A percentile compares a stretch with the other conserved stretches of the same genome.
Evolutionary conservation across 2,888 invertebrate species (phyloP).

Genomic region (Catonia carolina): DNA sequence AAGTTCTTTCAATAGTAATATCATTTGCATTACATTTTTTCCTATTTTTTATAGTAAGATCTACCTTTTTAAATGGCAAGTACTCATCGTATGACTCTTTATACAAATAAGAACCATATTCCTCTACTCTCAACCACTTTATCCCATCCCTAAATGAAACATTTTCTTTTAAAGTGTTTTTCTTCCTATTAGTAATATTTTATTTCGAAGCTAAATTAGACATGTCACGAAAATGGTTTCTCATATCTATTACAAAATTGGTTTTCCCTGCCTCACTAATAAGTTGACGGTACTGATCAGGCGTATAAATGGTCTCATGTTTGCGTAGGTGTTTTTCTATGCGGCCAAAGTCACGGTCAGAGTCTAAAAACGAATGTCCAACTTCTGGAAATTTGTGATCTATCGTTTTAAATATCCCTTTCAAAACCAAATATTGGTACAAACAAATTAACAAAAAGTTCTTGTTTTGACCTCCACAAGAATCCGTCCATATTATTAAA

Average conservation of each 20-base stretch:
- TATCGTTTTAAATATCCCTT: conserved; percentile 35
- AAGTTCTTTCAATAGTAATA: neutral
- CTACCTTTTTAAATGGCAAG: conserved; percentile 19
- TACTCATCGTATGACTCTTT: conserved; percentile 19
- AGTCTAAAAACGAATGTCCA: conserved; percentile 39
- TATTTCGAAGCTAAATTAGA: neutral
- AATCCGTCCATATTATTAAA: conserved; percentile 31
- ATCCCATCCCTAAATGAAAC: neutral
- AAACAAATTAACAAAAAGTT: conserved; percentile 11
- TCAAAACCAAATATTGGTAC: conserved; percentile 29
- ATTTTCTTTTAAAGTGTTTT: neutral
- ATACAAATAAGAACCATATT: conserved; percentile 14
- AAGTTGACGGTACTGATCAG: conserved; percentile 36
- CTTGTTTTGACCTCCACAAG: conserved; percentile 25
- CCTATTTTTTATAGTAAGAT: neutral
- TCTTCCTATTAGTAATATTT: neutral
- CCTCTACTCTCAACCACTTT: neutral
- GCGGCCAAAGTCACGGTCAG: conserved; percentile 38
- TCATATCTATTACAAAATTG: conserved; percentile 33
- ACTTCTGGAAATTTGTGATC: conserved; percentile 40
- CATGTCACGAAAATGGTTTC: conserved; percentile 28
- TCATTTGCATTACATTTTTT: neutral
- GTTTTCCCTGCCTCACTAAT: conserved; percentile 30
- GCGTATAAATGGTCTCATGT: conserved; percentile 33
- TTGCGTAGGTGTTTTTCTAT: conserved; percentile 37